Percentiles rank a stretch among this genome's conserved stretches.
These are phyloP conservation scores for Phataginus tricuspis DNA, from an alignment of 2,797 vertebrate species.

Conservation along the genomic window DNA sequence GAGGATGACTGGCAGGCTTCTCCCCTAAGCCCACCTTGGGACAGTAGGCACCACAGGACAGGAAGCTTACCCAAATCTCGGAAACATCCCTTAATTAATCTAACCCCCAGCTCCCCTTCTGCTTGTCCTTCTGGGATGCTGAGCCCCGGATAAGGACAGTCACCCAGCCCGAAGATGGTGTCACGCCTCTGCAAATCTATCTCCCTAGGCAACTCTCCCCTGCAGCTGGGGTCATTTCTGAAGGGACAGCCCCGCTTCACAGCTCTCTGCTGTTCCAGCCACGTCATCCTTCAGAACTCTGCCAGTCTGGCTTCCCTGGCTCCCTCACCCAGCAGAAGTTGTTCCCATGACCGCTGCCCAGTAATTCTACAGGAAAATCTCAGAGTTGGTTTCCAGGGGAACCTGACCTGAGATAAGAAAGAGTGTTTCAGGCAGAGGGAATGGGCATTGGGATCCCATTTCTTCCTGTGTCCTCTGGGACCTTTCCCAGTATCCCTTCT, in stretches of 20 bases:
- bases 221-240: neutral
- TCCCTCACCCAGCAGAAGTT: neutral
- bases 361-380: neutral
- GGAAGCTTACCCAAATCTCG: neutral
- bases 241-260: neutral
- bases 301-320: neutral
- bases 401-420: neutral
- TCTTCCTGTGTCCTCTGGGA: neutral
- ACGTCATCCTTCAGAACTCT: neutral
- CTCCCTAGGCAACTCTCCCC: too few species aligned
- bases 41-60: neutral
- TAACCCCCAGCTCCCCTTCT: neutral
- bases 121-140: neutral
- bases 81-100: neutral
- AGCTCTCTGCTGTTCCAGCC: neutral
- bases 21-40: neutral
- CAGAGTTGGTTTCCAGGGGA: neutral
- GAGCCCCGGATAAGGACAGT: neutral
- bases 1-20: neutral
- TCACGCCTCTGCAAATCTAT: neutral
- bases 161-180: neutral
- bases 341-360: neutral
- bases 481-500: neutral
- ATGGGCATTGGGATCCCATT: accelerated
- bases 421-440: neutral